phyloP scores from a whole-genome alignment of 2,113 vertebrate genomes.

The Paramormyrops kingsleyae region DNA sequence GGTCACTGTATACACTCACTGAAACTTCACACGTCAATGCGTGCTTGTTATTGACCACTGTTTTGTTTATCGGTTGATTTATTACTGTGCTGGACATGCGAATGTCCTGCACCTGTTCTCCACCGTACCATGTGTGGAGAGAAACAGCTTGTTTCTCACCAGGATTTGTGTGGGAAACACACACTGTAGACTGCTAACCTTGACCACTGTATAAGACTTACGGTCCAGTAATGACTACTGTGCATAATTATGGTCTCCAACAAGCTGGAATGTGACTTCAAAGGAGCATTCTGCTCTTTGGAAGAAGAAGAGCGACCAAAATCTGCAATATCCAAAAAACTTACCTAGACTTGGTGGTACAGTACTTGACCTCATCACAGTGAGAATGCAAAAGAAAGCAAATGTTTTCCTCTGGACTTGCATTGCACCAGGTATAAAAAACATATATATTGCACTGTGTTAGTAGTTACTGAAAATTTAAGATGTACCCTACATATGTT shows the following conservation, averaged over 20 bases:
- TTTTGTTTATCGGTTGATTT: not conserved
- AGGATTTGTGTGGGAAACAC: constrained; percentile 12
- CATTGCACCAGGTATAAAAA: not conserved
- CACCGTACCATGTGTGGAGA: not conserved
- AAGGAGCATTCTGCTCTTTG: not conserved
- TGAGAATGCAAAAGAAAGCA: not conserved
- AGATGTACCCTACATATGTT: not conserved
- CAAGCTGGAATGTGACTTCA: constrained; percentile 26
- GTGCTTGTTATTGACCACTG: not conserved
- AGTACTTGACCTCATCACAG: not conserved
- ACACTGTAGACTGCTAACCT: constrained; percentile 9
- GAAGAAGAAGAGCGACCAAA: not conserved
- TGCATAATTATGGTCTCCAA: constrained; percentile 20
- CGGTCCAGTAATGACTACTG: constrained; percentile 21
- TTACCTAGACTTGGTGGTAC: not conserved
- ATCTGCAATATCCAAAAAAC: not conserved
- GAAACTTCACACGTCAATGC: not conserved
- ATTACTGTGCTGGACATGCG: not conserved
- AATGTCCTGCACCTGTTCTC: not conserved
- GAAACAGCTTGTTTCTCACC: not conserved
- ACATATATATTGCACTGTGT: not conserved
- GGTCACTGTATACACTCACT: not conserved
- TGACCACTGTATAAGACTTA: constrained; percentile 24
- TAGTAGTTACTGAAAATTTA: not conserved
- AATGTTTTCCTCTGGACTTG: not conserved